phyloP scores from a whole-genome alignment of 2,888 invertebrate genomes.

The Callyntrura sp. region DNA sequence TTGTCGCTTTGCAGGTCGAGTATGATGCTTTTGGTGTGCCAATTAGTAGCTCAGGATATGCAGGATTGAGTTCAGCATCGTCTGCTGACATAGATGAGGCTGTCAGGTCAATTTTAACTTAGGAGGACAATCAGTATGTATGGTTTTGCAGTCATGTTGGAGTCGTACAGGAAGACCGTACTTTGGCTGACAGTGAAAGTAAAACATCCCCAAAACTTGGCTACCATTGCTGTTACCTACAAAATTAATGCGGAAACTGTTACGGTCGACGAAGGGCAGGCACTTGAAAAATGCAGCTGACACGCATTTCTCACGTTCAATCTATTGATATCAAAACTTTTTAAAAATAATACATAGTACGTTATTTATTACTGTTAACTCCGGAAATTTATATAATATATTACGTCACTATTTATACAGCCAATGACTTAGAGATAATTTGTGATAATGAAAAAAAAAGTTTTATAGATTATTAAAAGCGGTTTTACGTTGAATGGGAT shows the following conservation, averaged over 20 bases:
- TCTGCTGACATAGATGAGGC: slow-evolving; percentile 84
- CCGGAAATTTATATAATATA: slow-evolving; percentile 49
- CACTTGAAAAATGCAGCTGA: slow-evolving; percentile 55
- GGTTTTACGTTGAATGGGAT: slow-evolving; percentile 46
- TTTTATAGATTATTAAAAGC: slow-evolving; percentile 67
- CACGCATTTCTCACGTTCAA: slow-evolving; percentile 68
- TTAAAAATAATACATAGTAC: slow-evolving; percentile 43
- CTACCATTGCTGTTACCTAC: not conserved
- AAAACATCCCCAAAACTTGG: not conserved
- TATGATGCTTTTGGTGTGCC: slow-evolving; percentile 84
- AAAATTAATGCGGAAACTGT: not conserved
- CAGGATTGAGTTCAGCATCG: slow-evolving; percentile 78
- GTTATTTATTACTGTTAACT: slow-evolving; percentile 67
- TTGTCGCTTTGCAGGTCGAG: slow-evolving; percentile 80
- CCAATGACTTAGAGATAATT: slow-evolving; percentile 68
- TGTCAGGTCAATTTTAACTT: slow-evolving; percentile 82
- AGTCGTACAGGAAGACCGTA: not conserved
- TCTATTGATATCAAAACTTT: slow-evolving; percentile 69
- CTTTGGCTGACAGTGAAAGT: not conserved
- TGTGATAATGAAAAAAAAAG: slow-evolving; percentile 70
- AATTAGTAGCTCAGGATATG: slow-evolving; percentile 79
- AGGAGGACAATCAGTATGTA: slow-evolving; percentile 66
- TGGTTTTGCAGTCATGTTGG: slow-evolving; percentile 33
- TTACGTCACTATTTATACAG: slow-evolving; percentile 68
- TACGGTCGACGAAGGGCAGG: slow-evolving; percentile 29